Percentiles rank a stretch among this genome's conserved stretches.
These are phyloP conservation scores for Pantala flavescens DNA, from an alignment of 1,140 invertebrate species.

Conservation along the genomic window DNA sequence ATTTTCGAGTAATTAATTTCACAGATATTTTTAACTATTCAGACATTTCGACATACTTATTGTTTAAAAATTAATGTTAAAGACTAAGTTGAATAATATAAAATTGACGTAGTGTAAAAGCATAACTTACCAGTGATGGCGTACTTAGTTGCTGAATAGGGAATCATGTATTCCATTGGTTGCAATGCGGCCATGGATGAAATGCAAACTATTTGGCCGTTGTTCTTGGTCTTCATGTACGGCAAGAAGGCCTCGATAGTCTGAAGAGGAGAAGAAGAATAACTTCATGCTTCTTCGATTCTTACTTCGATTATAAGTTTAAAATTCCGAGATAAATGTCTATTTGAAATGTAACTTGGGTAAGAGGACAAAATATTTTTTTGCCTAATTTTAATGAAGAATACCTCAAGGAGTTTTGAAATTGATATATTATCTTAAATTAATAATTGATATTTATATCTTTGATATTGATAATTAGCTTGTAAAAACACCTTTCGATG, in stretches of 20 bases:
- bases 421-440: no score
- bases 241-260: neutral
- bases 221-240: neutral
- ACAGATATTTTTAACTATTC: neutral
- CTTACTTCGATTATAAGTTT: no score
- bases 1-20: neutral
- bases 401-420: no score
- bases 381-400: no score
- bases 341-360: no score
- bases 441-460: no score
- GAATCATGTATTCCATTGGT: neutral
- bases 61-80: neutral
- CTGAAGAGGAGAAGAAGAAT: neutral
- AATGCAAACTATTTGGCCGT: neutral
- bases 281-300: no score
- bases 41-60: neutral
- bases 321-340: no score
- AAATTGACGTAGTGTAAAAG: neutral
- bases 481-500: no score
- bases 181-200: neutral
- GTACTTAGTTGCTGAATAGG: neutral
- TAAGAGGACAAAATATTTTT: no score
- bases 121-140: neutral
- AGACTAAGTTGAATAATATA: neutral
- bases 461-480: no score